These are phyloP conservation scores for Hyposoter dolosus DNA, from an alignment of 2,888 invertebrate species.

Conservation along the genomic window DNA sequence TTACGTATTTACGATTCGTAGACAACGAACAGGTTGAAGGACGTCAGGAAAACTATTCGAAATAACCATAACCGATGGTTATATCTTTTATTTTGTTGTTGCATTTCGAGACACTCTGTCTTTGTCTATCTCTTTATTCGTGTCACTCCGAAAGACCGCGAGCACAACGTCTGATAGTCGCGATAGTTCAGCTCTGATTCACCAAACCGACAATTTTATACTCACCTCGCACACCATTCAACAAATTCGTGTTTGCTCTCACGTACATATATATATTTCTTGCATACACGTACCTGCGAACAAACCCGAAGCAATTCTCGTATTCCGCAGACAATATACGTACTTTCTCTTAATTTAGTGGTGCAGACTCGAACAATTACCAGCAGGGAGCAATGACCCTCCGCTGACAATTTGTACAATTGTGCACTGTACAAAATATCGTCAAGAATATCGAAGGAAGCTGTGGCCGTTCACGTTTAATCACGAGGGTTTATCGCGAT, in stretches of 20 bases:
- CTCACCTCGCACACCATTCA: conserved; percentile 59
- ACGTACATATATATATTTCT: neutral
- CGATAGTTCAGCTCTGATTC: conserved; percentile 83
- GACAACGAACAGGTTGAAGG: neutral
- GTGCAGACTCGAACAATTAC: conserved; percentile 48
- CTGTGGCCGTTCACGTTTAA: conserved; percentile 47
- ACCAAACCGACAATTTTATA: conserved; percentile 66
- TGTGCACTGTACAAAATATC: neutral
- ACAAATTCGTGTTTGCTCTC: conserved; percentile 30
- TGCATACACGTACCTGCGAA: conserved; percentile 22
- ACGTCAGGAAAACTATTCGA: neutral
- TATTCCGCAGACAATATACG: conserved; percentile 18
- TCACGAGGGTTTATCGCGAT: conserved; percentile 52
- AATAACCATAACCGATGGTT: neutral
- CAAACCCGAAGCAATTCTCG: conserved; percentile 32
- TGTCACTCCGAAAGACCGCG: conserved; percentile 75
- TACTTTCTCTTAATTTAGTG: conserved; percentile 75
- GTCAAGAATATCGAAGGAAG: conserved; percentile 48
- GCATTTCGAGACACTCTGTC: neutral
- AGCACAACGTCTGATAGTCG: conserved; percentile 75
- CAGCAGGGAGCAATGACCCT: conserved; percentile 33
- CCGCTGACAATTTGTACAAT: conserved; percentile 36
- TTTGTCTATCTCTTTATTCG: conserved; percentile 66
- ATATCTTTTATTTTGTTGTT: neutral
- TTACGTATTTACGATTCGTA: neutral